Conservation (phyloP, 2,113 vertebrate genomes). For the Nipponia nippon region DNA sequence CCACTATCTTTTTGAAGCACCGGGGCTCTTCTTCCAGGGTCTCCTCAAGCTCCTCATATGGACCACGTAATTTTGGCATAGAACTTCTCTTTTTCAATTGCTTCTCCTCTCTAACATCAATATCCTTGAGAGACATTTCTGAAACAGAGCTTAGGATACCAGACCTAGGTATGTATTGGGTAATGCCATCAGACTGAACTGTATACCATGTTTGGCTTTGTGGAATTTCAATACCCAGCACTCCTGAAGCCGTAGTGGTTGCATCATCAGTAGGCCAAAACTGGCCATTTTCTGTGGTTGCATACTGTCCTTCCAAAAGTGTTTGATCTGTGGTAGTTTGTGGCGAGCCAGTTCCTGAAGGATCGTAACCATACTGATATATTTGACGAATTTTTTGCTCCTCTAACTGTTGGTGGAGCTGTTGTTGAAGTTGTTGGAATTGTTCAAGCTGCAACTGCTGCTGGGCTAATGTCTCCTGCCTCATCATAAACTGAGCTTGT, state of each 20-base stretch:
- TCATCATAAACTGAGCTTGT: conserved; percentile 94
- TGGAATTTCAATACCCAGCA: conserved; percentile 75
- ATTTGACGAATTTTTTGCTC: conserved; percentile 91
- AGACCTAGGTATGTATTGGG: conserved; percentile 77
- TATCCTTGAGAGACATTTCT: conserved; percentile 81
- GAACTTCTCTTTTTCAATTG: conserved; percentile 79
- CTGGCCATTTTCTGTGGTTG: conserved; percentile 81
- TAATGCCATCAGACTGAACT: conserved; percentile 77
- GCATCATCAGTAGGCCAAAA: conserved; percentile 91
- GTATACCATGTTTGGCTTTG: conserved; percentile 79
- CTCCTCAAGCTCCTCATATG: conserved; percentile 79
- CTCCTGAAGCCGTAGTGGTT: conserved; percentile 73
- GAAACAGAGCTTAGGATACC: conserved; percentile 79
- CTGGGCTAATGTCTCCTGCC: conserved; percentile 92
- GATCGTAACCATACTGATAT: conserved; percentile 83
- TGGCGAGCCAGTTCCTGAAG: conserved; percentile 72
- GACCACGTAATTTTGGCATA: conserved; percentile 73
- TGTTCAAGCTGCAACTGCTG: conserved; percentile 93
- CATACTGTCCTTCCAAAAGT: conserved; percentile 87
- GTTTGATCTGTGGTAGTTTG: conserved; percentile 80
- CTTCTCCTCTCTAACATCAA: conserved; percentile 79
- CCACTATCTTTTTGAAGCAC: conserved; percentile 85
- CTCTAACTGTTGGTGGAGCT: conserved; percentile 92
- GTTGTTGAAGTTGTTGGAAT: conserved; percentile 94
- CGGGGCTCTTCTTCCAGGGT: conserved; percentile 68